Percentiles rank a stretch among this genome's conserved stretches.
phyloP scores from a whole-genome alignment of 1,140 invertebrate genomes.

The Asbolus verrucosus region DNA sequence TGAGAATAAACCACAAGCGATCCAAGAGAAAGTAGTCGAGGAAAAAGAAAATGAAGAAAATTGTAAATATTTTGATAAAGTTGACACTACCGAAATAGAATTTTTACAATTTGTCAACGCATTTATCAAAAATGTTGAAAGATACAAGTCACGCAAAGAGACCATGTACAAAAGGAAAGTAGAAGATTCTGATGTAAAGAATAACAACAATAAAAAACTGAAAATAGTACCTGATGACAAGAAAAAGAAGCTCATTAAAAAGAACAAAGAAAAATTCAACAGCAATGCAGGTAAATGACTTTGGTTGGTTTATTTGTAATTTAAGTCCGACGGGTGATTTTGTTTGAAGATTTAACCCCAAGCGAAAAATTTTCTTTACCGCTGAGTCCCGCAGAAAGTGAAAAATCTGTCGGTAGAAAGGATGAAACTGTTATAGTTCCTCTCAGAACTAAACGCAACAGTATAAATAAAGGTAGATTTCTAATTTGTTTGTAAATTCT shows the following conservation, averaged over 20 bases:
- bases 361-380: conserved; percentile 56
- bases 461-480: conserved; percentile 24
- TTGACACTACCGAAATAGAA: conserved; percentile 8
- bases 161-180: background rate
- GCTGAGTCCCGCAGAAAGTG: conserved; percentile 59
- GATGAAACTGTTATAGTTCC: conserved; percentile 43
- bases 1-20: conserved; percentile 9
- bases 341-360: conserved; percentile 51
- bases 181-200: conserved; percentile 3
- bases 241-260: background rate
- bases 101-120: conserved; percentile 25
- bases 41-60: background rate
- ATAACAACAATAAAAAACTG: conserved; percentile 12
- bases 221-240: background rate
- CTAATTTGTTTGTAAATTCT: background rate
- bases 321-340: too few relatives aligned
- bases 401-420: conserved; percentile 57
- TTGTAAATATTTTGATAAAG: conserved; percentile 29
- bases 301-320: background rate
- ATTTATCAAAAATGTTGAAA: conserved; percentile 5
- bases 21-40: background rate
- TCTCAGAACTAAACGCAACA: conserved; percentile 46
- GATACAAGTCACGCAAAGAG: background rate
- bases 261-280: conserved; percentile 5
- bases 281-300: background rate